These are phyloP conservation scores for Drosophila malerkotliana DNA, from an alignment of 1,140 invertebrate species.

Conservation along the genomic window DNA sequence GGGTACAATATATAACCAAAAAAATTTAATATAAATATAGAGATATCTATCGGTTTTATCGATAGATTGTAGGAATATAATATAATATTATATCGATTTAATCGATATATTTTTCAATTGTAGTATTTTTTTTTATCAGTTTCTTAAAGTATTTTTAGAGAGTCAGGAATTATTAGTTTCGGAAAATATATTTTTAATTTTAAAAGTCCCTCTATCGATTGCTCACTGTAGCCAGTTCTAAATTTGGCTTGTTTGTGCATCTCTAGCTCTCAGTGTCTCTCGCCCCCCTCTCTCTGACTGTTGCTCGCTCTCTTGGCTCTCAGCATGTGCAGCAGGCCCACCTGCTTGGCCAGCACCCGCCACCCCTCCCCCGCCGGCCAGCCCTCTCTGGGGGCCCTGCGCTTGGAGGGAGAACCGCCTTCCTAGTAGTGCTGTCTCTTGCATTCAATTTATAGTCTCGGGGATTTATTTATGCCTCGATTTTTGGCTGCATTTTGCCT, in stretches of 20 bases:
- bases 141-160: too few species aligned
- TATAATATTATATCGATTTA: too few species aligned
- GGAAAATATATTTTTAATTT: too few species aligned
- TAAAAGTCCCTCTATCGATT: background rate
- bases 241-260: background rate
- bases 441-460: constrained; percentile 49
- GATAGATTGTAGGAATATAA: background rate
- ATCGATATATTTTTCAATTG: too few species aligned
- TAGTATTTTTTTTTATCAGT: too few species aligned
- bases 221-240: background rate
- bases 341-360: constrained; percentile 31
- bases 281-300: background rate
- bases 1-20: background rate
- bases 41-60: background rate
- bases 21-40: background rate
- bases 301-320: background rate
- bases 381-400: background rate
- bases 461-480: constrained; percentile 44
- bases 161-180: too few species aligned
- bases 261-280: background rate
- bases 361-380: background rate
- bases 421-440: constrained; percentile 23
- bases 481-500: constrained; percentile 42
- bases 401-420: constrained; percentile 2
- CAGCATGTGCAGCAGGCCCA: constrained; percentile 49